Base-by-base conservation (phyloP, 2,797 vertebrate species). In the Rhinella marina region DNA sequence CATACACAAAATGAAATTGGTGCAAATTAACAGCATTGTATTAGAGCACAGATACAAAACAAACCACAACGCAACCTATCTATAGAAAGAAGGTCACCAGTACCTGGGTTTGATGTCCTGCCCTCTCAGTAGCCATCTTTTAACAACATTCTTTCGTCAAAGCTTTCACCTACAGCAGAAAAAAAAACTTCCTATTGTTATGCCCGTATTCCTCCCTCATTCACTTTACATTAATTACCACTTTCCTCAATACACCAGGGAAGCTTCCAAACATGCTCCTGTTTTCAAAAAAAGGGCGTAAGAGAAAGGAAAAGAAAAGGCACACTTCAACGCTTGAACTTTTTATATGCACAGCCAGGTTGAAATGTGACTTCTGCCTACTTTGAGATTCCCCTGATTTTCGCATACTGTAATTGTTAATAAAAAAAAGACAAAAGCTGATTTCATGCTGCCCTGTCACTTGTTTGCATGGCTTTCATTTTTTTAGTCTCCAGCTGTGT, bases 171-270 rank as follows among this genome's bases (percentile, higher is more conserved):
- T 94, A 88, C 92, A 94, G 93, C 93, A 92, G 76, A 92, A 91
- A 90, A 92, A 89, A 83, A 90, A 61, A 86, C 92, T 92, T 92
- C 90, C 93, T 90, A 95, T 96, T 96, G 94, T 96, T 92, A 93
- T 91, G 88, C 86, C 90, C 91, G 93, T 93, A 95, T 96, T 96
- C 95, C 94, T 91, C 92, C 93, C 94, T 93, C 93, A 94, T 95
- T 95, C 94, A 93, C 94, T 94, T 90, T 95, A 95, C 95, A 96
- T 96, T 96, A 96, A 96, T 96, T 95, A 95, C 94, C 93, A 93
- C 93, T 95, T 93, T 94, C 94, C 94, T 94, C 93, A 92, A 88
- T 91, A 92, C 92, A 75, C 90, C 77, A 90, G 92, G 93, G 94
- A 94, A 93, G 93, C 92, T 76, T 92, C 93, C 93, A 93, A 95